A percentile compares a stretch with the other conserved stretches of the same genome.
Conservation (phyloP, 2,113 vertebrate species). For the Thryonomys swinderianus region DNA sequence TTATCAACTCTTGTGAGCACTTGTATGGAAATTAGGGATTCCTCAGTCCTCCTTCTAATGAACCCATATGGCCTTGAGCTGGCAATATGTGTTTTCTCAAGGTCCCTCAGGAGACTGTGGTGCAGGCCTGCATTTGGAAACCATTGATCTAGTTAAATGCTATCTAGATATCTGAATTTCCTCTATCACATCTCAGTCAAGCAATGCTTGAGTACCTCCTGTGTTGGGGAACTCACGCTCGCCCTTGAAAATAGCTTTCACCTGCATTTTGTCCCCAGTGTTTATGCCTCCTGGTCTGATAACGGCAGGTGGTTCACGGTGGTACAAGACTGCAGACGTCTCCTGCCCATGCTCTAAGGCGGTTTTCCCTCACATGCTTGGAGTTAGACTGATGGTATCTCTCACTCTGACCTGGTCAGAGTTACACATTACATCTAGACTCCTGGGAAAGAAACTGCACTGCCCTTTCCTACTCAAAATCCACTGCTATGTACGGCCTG, state of each 20-base stretch:
- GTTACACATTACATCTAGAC: not conserved
- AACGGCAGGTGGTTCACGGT: slow-evolving; percentile 63
- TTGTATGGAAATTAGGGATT: slow-evolving; percentile 6
- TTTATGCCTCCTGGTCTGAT: slow-evolving; percentile 60
- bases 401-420: slow-evolving; percentile 1
- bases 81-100: not conserved
- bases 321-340: slow-evolving; percentile 38
- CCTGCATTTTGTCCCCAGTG: slow-evolving; percentile 11
- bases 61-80: not conserved
- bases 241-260: slow-evolving; percentile 62
- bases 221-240: slow-evolving; percentile 42
- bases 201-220: slow-evolving; percentile 49
- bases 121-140: slow-evolving; percentile 26
- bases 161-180: slow-evolving; percentile 34
- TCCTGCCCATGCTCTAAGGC: not conserved
- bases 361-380: slow-evolving; percentile 60
- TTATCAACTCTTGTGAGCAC: not conserved
- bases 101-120: not conserved
- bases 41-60: not conserved
- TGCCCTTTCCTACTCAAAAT: not conserved
- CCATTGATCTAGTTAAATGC: not conserved
- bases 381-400: slow-evolving; percentile 30
- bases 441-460: not conserved
- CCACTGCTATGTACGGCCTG: not conserved
- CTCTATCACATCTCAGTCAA: slow-evolving; percentile 1